These are phyloP conservation scores for Metopia argyrocephala DNA, from an alignment of 2,888 invertebrate species.

Conservation along the genomic window DNA sequence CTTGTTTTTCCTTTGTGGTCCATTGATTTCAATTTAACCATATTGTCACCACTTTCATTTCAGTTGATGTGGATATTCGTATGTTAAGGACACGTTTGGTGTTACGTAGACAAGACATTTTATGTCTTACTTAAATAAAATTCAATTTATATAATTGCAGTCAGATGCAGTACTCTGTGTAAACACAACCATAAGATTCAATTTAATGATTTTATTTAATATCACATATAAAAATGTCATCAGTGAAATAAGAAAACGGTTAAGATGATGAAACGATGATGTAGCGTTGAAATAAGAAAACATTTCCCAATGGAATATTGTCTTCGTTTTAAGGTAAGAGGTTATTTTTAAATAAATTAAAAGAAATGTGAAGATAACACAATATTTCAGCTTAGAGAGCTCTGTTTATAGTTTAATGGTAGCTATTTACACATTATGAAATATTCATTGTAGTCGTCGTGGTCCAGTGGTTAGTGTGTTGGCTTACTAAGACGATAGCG, in stretches of 20 bases:
- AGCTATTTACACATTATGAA: no score
- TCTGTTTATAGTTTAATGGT: no score
- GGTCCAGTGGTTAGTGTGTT: no score
- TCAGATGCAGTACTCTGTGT: not conserved
- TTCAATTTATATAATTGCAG: slow-evolving; percentile 48
- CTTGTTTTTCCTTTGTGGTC: slow-evolving; percentile 12
- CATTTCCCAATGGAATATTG: no score
- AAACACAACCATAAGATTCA: not conserved
- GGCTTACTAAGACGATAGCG: no score
- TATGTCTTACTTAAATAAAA: slow-evolving; percentile 45
- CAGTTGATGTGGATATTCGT: slow-evolving; percentile 10
- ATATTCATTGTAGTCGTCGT: no score
- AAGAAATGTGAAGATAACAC: no score
- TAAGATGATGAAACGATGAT: not conserved
- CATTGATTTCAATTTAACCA: slow-evolving; percentile 49
- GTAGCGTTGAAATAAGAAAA: no score
- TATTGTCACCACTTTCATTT: slow-evolving; percentile 45
- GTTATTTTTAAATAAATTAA: no score
- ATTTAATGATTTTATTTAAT: slow-evolving; percentile 27
- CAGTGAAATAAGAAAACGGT: no score
- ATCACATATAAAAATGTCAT: not conserved
- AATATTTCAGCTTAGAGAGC: no score
- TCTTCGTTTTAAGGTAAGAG: no score
- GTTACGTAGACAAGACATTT: slow-evolving; percentile 33
- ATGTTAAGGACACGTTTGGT: slow-evolving; percentile 38